Evolutionary conservation across 2,888 invertebrate species (phyloP).

Genomic region (Chelonus formosanus): DNA sequence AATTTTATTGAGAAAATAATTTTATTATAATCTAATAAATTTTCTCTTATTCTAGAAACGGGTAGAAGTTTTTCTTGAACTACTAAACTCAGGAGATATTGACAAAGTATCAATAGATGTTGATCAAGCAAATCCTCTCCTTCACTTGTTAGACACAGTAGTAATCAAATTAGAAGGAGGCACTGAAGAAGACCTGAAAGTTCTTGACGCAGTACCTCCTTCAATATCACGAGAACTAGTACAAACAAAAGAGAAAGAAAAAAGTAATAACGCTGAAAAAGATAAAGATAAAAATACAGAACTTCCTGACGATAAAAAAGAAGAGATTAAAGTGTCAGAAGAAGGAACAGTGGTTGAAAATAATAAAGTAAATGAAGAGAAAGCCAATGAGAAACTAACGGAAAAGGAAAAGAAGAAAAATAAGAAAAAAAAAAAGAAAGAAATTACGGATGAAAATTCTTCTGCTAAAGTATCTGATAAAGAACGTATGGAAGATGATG

Average conservation of each 20-base stretch:
- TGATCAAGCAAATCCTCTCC: constrained; percentile 81
- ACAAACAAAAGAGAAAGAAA: constrained; percentile 49
- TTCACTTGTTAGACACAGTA: constrained; percentile 92
- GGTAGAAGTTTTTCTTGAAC: constrained; percentile 86
- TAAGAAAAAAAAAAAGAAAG: constrained; percentile 55
- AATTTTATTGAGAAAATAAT: constrained; percentile 11
- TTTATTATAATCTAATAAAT: too few species aligned
- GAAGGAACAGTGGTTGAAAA: not conserved
- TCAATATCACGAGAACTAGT: constrained; percentile 41
- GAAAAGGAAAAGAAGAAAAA: constrained; percentile 46
- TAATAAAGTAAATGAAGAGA: constrained; percentile 32
- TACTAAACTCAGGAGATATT: constrained; percentile 78
- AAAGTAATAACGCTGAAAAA: constrained; percentile 40
- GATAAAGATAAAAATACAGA: constrained; percentile 32
- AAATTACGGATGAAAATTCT: constrained; percentile 41
- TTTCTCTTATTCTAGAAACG: constrained; percentile 73
- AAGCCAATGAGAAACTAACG: constrained; percentile 26
- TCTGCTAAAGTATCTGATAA: constrained; percentile 53
- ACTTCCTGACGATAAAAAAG: constrained; percentile 23
- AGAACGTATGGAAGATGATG: constrained; percentile 2
- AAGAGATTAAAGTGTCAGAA: constrained; percentile 30
- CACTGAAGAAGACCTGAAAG: constrained; percentile 85
- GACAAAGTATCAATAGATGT: constrained; percentile 85
- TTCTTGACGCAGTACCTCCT: constrained; percentile 73
- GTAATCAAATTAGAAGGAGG: constrained; percentile 97